These are phyloP conservation scores for Pseudotriccus pelzelni DNA, from an alignment of 2,797 vertebrate genomes.

Conservation along the genomic window DNA sequence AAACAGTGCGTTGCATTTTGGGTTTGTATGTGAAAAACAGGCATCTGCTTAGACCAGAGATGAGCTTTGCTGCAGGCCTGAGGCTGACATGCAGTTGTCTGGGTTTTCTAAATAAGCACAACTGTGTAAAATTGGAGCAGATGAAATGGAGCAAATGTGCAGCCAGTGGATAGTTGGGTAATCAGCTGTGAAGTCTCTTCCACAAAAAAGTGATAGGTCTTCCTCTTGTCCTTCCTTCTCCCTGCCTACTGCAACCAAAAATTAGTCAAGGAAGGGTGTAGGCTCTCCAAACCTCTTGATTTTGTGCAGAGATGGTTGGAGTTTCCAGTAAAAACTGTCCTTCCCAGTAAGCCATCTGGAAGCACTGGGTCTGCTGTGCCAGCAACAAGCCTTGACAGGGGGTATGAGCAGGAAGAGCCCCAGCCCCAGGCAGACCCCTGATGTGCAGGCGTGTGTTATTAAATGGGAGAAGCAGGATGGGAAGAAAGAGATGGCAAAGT, in stretches of 20 bases:
- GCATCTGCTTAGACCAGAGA: neutral
- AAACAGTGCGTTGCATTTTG: neutral
- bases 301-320: neutral
- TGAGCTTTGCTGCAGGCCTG: neutral
- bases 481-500: neutral
- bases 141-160: constrained; percentile 24
- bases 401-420: neutral
- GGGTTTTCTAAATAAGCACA: constrained; percentile 28
- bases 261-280: neutral
- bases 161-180: neutral
- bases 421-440: neutral
- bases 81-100: neutral
- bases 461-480: neutral
- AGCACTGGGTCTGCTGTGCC: neutral
- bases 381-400: neutral
- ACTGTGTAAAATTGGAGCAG: neutral
- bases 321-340: neutral
- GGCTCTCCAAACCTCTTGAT: neutral
- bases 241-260: neutral
- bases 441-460: neutral
- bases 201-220: neutral
- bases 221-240: neutral
- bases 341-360: neutral
- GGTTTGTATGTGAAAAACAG: neutral
- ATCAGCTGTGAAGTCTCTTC: neutral